phyloP scores from a whole-genome alignment of 1,140 invertebrate genomes.

The Cydia fagiglandana region DNA sequence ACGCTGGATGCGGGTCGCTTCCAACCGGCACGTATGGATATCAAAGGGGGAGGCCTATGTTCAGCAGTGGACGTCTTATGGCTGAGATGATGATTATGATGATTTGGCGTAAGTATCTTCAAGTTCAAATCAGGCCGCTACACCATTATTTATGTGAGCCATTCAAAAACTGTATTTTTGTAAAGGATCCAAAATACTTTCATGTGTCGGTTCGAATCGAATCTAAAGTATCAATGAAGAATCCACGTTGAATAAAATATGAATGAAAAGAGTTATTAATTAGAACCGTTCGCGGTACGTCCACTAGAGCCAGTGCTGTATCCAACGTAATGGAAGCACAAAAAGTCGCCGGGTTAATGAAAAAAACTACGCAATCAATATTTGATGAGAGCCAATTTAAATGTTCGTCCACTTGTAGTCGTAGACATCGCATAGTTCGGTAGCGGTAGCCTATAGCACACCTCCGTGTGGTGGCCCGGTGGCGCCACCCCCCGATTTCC shows the following conservation, averaged over 20 bases:
- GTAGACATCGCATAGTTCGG: slow-evolving; percentile 78
- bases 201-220: background rate
- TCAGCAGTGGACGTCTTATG: too few species aligned
- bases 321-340: slow-evolving; percentile 45
- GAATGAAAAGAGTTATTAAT: slow-evolving; percentile 15
- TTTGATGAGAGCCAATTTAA: slow-evolving; percentile 79
- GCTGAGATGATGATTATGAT: too few species aligned
- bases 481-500: slow-evolving; percentile 56
- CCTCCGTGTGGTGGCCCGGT: slow-evolving; percentile 48
- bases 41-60: too few species aligned
- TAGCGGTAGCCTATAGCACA: slow-evolving; percentile 40
- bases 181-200: background rate
- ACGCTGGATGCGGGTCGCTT: too few species aligned
- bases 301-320: slow-evolving; percentile 38
- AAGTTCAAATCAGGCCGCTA: too few species aligned
- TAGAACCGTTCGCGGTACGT: background rate
- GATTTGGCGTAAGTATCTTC: too few species aligned
- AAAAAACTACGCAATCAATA: slow-evolving; percentile 79
- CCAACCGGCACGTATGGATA: too few species aligned
- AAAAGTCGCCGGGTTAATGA: slow-evolving; percentile 72
- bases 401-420: slow-evolving; percentile 78
- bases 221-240: slow-evolving; percentile 11
- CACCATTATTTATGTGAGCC: too few species aligned
- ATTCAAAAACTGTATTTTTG: too few species aligned
- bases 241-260: background rate